phyloP scores from a whole-genome alignment of 2,113 vertebrate genomes.

The Hippocampus barbouri region DNA sequence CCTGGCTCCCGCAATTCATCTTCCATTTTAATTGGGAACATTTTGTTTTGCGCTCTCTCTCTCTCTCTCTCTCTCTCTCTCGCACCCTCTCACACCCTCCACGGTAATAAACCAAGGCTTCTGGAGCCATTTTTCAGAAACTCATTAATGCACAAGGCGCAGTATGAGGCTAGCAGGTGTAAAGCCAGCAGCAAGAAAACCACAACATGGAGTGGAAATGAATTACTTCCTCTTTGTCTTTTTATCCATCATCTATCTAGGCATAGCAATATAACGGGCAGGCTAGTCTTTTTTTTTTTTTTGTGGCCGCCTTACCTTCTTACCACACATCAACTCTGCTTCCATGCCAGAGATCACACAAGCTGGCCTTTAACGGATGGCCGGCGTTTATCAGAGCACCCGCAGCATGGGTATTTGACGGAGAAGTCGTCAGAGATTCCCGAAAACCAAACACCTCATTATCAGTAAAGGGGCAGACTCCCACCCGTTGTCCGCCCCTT shows the following conservation, averaged over 20 bases:
- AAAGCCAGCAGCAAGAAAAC: conserved; percentile 7
- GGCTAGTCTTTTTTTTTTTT: conserved; percentile 23
- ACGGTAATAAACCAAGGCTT: conserved; percentile 60
- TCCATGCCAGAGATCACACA: conserved; percentile 19
- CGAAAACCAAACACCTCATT: conserved; percentile 28
- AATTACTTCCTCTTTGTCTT: neutral
- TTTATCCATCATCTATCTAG: neutral
- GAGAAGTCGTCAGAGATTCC: conserved; percentile 22
- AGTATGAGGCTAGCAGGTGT: conserved; percentile 17
- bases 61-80: conserved; percentile 12
- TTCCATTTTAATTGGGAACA: conserved; percentile 70
- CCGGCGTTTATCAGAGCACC: neutral
- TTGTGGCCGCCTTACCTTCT: conserved; percentile 7
- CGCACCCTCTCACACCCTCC: neutral
- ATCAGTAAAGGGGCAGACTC: conserved; percentile 10
- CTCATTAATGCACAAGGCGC: conserved; percentile 42
- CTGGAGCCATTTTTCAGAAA: conserved; percentile 46
- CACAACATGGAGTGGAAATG: neutral
- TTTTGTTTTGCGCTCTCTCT: conserved; percentile 57
- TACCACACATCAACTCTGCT: conserved; percentile 17
- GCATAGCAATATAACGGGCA: conserved; percentile 39
- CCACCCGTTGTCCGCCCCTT: conserved; percentile 25
- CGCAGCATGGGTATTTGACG: conserved; percentile 10
- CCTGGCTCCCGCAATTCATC: conserved; percentile 45
- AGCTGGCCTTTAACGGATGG: conserved; percentile 2